Evolutionary conservation across 2,888 invertebrate genomes (phyloP).

Genomic region (Nezara viridula): DNA sequence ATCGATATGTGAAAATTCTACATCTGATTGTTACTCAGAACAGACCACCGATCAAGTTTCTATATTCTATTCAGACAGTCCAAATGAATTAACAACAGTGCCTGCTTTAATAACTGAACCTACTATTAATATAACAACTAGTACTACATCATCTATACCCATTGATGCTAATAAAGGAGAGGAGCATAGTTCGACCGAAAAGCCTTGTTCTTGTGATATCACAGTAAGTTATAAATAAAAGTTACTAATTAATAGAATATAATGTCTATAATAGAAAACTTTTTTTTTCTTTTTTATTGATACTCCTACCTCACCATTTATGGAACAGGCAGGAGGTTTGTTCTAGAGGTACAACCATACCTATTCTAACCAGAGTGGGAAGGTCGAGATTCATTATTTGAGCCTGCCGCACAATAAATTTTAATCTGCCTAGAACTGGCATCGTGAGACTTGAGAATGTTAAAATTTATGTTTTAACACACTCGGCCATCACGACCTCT

Average conservation of each 20-base stretch:
- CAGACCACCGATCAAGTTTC: neutral
- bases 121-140: slow-evolving; percentile 44
- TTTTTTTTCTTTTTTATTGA: too few relatives aligned
- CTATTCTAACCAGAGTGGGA: too few relatives aligned
- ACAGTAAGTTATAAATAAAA: slow-evolving; percentile 56
- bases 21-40: slow-evolving; percentile 45
- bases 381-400: too few relatives aligned
- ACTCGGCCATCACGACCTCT: too few relatives aligned
- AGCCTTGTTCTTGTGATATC: slow-evolving; percentile 60
- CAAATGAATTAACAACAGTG: slow-evolving; percentile 40
- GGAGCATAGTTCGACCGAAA: neutral
- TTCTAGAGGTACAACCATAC: too few relatives aligned
- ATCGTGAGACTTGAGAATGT: too few relatives aligned
- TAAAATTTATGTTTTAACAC: too few relatives aligned
- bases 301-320: too few relatives aligned
- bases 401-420: too few relatives aligned
- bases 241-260: neutral
- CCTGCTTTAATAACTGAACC: slow-evolving; percentile 14
- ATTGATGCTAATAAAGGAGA: slow-evolving; percentile 23
- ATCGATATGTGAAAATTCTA: slow-evolving; percentile 39
- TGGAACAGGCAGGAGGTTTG: too few relatives aligned
- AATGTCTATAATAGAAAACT: too few relatives aligned
- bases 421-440: too few relatives aligned
- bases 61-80: neutral
- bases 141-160: slow-evolving; percentile 49